Evolutionary conservation across 1,140 invertebrate species (phyloP).

Genomic region (Drosophila lini): DNA sequence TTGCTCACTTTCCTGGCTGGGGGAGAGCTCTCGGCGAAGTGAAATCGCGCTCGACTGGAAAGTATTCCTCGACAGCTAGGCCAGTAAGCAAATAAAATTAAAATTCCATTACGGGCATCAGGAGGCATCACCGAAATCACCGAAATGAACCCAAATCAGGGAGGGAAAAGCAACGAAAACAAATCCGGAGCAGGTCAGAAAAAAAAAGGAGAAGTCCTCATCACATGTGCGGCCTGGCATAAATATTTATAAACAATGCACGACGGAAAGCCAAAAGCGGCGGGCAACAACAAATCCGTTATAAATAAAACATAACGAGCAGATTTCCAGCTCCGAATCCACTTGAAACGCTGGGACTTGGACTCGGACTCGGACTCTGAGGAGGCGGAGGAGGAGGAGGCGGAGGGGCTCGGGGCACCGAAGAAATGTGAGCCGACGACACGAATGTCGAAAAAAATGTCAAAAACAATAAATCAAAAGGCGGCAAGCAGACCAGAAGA

Average conservation of each 20-base stretch:
- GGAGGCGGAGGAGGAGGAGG: background rate
- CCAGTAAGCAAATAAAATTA: conserved; percentile 58
- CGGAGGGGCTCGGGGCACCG: background rate
- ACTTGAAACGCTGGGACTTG: conserved; percentile 55
- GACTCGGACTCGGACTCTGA: conserved; percentile 22
- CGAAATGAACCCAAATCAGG: conserved; percentile 57
- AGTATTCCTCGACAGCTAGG: conserved; percentile 18
- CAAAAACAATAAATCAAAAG: conserved; percentile 79
- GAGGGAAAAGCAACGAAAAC: conserved; percentile 4
- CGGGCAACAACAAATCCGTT: conserved; percentile 70
- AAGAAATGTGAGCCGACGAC: conserved; percentile 55
- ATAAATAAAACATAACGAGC: conserved; percentile 79
- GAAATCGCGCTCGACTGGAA: conserved; percentile 23
- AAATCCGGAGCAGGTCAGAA: conserved; percentile 48
- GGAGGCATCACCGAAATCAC: conserved; percentile 18
- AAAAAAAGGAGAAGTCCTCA: conserved; percentile 20
- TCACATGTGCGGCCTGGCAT: conserved; percentile 31
- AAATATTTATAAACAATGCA: conserved; percentile 77
- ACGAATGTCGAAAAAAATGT: conserved; percentile 61
- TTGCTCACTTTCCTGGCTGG: conserved; percentile 7
- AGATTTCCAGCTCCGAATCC: conserved; percentile 55
- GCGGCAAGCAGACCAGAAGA: conserved; percentile 22
- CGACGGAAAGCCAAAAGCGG: conserved; percentile 40
- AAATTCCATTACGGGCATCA: conserved; percentile 61
- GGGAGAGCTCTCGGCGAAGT: conserved; percentile 20